Conservation (phyloP, 2,113 vertebrate species). For the Gyps fulvus region DNA sequence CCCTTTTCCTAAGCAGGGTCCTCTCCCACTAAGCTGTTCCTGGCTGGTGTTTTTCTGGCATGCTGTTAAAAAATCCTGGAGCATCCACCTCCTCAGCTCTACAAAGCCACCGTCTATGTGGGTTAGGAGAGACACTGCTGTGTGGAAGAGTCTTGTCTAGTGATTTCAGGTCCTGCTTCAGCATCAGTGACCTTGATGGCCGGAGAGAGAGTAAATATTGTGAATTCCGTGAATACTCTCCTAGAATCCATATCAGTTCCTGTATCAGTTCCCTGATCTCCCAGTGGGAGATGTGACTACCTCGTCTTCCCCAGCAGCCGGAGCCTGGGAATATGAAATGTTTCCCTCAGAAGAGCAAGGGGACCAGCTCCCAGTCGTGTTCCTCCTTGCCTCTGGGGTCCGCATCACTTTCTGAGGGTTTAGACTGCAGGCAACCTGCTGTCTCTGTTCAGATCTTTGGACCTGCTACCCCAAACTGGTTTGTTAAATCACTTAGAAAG, state of each 20-base stretch:
- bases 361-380: background rate
- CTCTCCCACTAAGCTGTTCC: background rate
- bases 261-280: background rate
- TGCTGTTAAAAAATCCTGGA: background rate
- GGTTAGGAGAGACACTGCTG: background rate
- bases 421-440: background rate
- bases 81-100: background rate
- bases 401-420: background rate
- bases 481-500: background rate
- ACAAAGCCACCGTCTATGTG: rapidly evolving
- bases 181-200: background rate
- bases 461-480: background rate
- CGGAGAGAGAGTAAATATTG: background rate
- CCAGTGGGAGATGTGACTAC: rapidly evolving
- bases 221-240: background rate
- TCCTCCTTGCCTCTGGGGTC: background rate
- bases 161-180: background rate
- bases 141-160: background rate
- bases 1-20: background rate
- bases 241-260: background rate
- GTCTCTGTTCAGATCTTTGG: background rate
- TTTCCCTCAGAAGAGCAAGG: background rate
- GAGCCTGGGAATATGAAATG: background rate
- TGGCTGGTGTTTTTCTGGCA: background rate
- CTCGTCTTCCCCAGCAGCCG: background rate